Evolutionary conservation across 1,140 invertebrate genomes (phyloP), one percentile per base, ranked within the genome.

Genomic region (Andrena cerasifolii): DNA sequence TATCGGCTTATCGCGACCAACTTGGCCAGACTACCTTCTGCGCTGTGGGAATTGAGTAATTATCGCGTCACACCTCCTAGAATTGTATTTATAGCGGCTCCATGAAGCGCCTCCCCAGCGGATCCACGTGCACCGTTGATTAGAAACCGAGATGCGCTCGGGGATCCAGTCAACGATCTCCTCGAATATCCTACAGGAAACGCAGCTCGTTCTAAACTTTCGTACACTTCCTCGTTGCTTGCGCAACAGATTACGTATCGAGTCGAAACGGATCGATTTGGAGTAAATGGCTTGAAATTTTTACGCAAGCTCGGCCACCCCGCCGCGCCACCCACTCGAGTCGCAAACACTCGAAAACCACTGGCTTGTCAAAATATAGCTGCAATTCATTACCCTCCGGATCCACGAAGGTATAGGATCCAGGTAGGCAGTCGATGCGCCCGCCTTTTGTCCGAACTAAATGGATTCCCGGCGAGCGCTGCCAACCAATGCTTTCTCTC

Each of bases 1-100:
- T 73, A 79, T 83, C 79, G 67, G 21, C 74, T 85, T 85, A 87
- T 84, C 80, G 61, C 68, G 47, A 68, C 26, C 49, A 56, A 62
- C 40, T 75, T 53, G 61, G 47, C 72, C 73, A 70, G 68, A 71
- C 63, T 40, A 81, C 56, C 40, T 63, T 24, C 49, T 49, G 47
- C 53, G 66, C 33, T 84, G 82, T 88, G 86, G 78, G 86, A 88
- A 88, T 87, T 61, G 62, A 78, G 62, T 74, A 82, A 86, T 88
- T 86, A 86, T 83, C 84, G 68, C 78, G 82, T 88, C 84, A 88
- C 72, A 80, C 73, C 70, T 86, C 81, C 59, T 53, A 43, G 79
- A 84, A 72, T 45, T 65, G 59, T 87, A 87, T 87, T 87, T 87
- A 87, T 87, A 87, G 83, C 74, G n/a, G 3, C 82, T 85, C 83